Base-by-base conservation (phyloP, 2,797 vertebrate species). In the Macrochelys suwanniensis region DNA sequence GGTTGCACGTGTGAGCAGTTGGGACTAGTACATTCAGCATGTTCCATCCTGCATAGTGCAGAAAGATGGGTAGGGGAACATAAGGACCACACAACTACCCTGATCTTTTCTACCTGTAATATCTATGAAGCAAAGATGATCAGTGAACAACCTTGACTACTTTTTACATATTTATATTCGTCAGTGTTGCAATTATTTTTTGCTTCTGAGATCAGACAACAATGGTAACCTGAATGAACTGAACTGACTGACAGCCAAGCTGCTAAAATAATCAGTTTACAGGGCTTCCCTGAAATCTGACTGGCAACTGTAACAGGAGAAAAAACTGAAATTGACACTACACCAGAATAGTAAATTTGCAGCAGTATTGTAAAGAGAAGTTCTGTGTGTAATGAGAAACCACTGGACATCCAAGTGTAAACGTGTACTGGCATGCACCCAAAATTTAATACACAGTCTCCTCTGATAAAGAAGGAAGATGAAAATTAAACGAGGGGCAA, bases 31-130 rank as follows among this genome's bases (percentile, higher is more conserved):
- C 68, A 42, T 1, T 16, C 25, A 92, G 71, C 57, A 16, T 3
- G 0, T 25, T 89, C 16, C 42, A 45, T 33, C 21, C 6, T 0
- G 1, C 37, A 8, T 0, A 2, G 57, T 78, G 49, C 57, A 4
- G 3, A 28, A 53, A 0, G 1, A 45, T 59, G 5, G 21, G 65
- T 42, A 83, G 56, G 87, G 53, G 23, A 80, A 53, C 12, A 68
- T 53, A 13, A 28, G 23, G 45, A 89, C 42, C 47, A 26, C 17
- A 84, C 74, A 80, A 9, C 10, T 81, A 47, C 15, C 81, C 3
- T 49, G 42, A 8, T 3, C 2, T 42, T 5, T 78, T 1, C 68
- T 26, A 31, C 42, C 79, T n/a, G 19, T 31, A 50, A 51, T 5
- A 9, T 47, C 45, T 77, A 31, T 9, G 74, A 77, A 77, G 74